A percentile compares a stretch with the other conserved stretches of the same genome.
phyloP scores from a whole-genome alignment of 1,140 invertebrate species.

The Luehdorfia chinensis region DNA sequence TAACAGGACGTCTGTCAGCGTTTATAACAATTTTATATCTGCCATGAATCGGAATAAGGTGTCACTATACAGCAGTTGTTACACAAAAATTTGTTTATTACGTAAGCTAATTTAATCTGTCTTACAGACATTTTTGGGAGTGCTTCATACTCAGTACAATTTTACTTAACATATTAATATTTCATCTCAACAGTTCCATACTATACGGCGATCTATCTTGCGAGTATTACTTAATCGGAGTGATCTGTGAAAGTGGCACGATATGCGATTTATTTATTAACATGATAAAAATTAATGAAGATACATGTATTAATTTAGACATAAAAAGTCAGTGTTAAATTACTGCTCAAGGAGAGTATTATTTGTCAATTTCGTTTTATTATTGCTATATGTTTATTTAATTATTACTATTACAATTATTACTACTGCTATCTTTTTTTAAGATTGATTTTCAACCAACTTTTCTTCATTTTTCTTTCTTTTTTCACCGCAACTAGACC shows the following conservation, averaged over 20 bases:
- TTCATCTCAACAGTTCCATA: constrained; percentile 30
- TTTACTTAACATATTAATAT: constrained; percentile 26
- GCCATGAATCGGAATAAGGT: not conserved
- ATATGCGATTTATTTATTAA: constrained; percentile 34
- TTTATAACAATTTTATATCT: not conserved
- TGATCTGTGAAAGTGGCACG: constrained; percentile 26
- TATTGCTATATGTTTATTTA: too few species aligned
- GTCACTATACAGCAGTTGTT: too few species aligned
- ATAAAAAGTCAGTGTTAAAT: constrained; percentile 21
- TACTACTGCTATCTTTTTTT: too few species aligned
- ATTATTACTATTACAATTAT: too few species aligned
- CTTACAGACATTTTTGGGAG: constrained; percentile 36
- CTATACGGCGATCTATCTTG: constrained; percentile 18
- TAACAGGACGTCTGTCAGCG: not conserved
- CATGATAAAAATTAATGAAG: constrained; percentile 21
- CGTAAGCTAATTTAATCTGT: not conserved
- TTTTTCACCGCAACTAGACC: too few species aligned
- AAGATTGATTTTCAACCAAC: too few species aligned
- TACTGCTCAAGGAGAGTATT: constrained; percentile 34
- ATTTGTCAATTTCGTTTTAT: constrained; percentile 30
- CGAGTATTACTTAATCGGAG: constrained; percentile 20
- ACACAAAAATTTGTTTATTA: not conserved
- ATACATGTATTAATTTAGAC: constrained; percentile 28
- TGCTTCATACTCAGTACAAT: constrained; percentile 22
- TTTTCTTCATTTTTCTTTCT: too few species aligned